Conservation (phyloP, 1,140 invertebrate species). For the Pachypsylla venusta region DNA sequence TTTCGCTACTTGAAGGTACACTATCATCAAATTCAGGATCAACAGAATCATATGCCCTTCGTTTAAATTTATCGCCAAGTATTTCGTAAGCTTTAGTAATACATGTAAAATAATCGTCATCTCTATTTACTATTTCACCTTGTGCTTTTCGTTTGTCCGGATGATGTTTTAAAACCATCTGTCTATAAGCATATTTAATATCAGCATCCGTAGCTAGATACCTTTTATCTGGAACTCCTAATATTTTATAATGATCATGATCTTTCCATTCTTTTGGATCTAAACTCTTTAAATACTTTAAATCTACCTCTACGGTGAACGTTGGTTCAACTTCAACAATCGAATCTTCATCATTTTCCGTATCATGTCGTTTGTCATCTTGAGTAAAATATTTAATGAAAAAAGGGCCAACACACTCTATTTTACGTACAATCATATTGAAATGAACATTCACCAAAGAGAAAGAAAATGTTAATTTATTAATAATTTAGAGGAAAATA, state of each 20-base stretch:
- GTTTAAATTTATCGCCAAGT: slow-evolving; percentile 60
- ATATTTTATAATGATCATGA: slow-evolving; percentile 90
- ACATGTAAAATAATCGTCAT: slow-evolving; percentile 95
- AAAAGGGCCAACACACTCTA: slow-evolving; percentile 25
- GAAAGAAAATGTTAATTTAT: too few relatives aligned
- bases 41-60: slow-evolving; percentile 87
- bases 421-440: slow-evolving; percentile 6
- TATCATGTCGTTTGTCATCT: slow-evolving; percentile 22
- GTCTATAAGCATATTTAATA: slow-evolving; percentile 80
- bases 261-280: slow-evolving; percentile 95
- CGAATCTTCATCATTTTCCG: slow-evolving; percentile 35
- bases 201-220: slow-evolving; percentile 74
- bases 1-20: slow-evolving; percentile 54
- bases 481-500: too few relatives aligned
- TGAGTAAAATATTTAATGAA: slow-evolving; percentile 22
- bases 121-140: slow-evolving; percentile 65
- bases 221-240: slow-evolving; percentile 69
- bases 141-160: slow-evolving; percentile 88
- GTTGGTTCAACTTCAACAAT: slow-evolving; percentile 36
- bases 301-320: slow-evolving; percentile 50
- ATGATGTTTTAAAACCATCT: slow-evolving; percentile 88
- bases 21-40: slow-evolving; percentile 88
- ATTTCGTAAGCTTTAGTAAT: slow-evolving; percentile 97
- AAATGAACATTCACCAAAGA: too few relatives aligned
- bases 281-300: slow-evolving; percentile 67